Base-by-base conservation (phyloP, 2,113 vertebrate genomes). In the Talpa occidentalis region DNA sequence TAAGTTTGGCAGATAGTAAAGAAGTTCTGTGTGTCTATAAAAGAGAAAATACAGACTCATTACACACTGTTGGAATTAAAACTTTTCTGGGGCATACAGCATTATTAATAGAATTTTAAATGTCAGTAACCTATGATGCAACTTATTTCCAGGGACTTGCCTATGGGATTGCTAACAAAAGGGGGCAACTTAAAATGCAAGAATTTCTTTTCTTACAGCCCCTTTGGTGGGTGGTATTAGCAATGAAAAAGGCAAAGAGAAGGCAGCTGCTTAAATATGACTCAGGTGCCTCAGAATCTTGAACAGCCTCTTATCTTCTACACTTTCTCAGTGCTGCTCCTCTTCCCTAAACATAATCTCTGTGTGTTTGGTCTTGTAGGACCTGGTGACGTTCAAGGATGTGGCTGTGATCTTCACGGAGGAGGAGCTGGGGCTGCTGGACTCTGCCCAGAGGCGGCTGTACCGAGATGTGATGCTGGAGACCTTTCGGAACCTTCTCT, bases 391-490 rank as follows among this genome's bases (percentile, higher is more conserved):
- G 0, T 96, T 98, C 94, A 69, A 37, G 87, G 97, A 98, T 0
- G 94, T 98, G 81, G 94, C 96, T 0, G 95, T 98, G 84, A 47
- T 88, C 70, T 97, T 97, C 81, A 93, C 47, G 0, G 72, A 96
- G 69, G 97, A 97, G 90, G 97, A 98, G 93, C 93, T 95, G 93
- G 80, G 66, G 83, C 82, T 96, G 37, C 93, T 97, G 77, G 95
- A 90, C 2, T 9, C 72, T 0, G 1, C 72, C 8, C 96, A 97
- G 86, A 92, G 78, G 70, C 67, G 44, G 32, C 86, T 97, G 67
- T 96, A 97, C 92, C 95, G 77, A 0, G 95, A 97, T 0, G 97
- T 97, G 93, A 97, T 95, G 93, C 90, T 97, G 86, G 97, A 97
- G 78, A 97, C 83, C 84, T 97, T 97, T 91, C 4, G 47, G 94